Base-by-base conservation (phyloP, 2,888 invertebrate species). In the Drosophila mimetica region DNA sequence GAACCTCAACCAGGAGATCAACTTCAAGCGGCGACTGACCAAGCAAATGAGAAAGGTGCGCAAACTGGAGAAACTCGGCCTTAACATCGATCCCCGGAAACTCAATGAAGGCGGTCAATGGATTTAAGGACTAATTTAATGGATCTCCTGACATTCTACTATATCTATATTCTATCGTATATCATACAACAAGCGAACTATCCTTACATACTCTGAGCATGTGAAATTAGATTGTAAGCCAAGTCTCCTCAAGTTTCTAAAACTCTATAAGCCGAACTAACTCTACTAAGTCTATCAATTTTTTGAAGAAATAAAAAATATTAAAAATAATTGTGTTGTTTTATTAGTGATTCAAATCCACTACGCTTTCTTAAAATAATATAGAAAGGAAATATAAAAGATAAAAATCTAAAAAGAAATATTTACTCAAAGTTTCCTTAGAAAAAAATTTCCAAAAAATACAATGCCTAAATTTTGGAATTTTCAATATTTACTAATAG, bases 1-100 rank as follows among this genome's bases (percentile, higher is more conserved):
- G 88, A 84, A 76, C 44, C 76, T 84, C 2, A 84, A 78, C 39
- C 76, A 82, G 5, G 88, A 88, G 59, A 86, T 88, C 16, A 65
- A 58, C 58, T 84, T 85, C 65, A 84, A 88, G 52, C 75, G 87
- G 7, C 74, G 67, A 4, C 32, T 84, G 50, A 79, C 75, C 52
- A 76, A 75, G 36, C 76, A 86, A 22, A 84, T 84, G 76, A 53
- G 72, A 0, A 81, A 86, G 13, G 81, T 86, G 11, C 76, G 79
- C 13, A 81, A 86, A 2, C 46, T 84, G 52, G 84, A 88, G 61
- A 78, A 84, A 18, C 41, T 84, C 7, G 88, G 84, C 6, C 54
- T 84, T 9, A 46, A 69, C 13, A 59, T 84, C n/a, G 85, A 84
- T 78, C 88, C 87, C 0, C 79, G 87, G 0, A 74, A 86, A 25